Evolutionary conservation across 2,888 invertebrate genomes (phyloP), one percentile per base, ranked within the genome.

Genomic region (Ferrisia virgata): DNA sequence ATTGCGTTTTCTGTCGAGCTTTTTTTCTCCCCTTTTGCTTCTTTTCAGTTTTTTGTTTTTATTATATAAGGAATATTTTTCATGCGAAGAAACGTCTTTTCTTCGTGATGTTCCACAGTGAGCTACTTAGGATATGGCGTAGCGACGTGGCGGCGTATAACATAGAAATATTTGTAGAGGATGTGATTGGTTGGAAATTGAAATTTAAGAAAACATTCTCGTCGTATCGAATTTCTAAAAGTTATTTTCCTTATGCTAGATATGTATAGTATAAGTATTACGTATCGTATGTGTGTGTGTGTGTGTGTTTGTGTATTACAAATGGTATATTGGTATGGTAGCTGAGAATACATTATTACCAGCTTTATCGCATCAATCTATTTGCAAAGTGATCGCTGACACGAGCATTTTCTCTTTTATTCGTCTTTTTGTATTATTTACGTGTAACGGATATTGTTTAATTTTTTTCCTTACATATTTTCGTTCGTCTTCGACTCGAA

Each of bases 121-220:
- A 47, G 47, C 47, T 4, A 47, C 6, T 47, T 47, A n/a, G n/a
- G n/a, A n/a, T n/a, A n/a, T n/a, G n/a, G n/a, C n/a, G n/a, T n/a
- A n/a, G n/a, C n/a, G n/a, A n/a, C n/a, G n/a, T n/a, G n/a, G n/a
- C n/a, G n/a, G n/a, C n/a, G n/a, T n/a, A n/a, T n/a, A n/a, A 47
- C 58, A 11, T 13, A 28, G n/a, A 9, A 72, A 72, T 64, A 64
- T 64, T 72, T 72, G 72, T n/a, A 72, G 18, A 47, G n/a, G 72
- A 72, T 33, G 72, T 72, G 33, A 72, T 72, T 72, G 31, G 33
- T 33, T 15, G 33, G 72, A 36, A 72, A 72, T 72, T 72, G 72
- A 72, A 72, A 72, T 72, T 72, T 72, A 33, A 72, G 22, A 72
- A 72, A 72, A 72, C 72, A 72, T 72, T 72, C 72, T 72, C 31